Evolutionary conservation across 2,888 invertebrate genomes (phyloP).

Genomic region (Harpagoxenus sublaevis): DNA sequence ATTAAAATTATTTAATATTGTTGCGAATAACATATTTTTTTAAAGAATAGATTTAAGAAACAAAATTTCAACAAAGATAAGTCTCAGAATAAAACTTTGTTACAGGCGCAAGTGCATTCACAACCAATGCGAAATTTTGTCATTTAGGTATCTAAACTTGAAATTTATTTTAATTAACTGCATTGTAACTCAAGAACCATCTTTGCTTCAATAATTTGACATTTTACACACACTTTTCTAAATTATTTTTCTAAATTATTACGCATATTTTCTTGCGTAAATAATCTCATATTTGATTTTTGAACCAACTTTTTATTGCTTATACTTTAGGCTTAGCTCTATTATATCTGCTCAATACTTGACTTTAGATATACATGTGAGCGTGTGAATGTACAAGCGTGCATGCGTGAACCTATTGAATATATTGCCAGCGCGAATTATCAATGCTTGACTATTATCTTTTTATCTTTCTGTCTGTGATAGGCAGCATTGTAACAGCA

Average conservation of each 20-base stretch:
- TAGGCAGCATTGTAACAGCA: not conserved
- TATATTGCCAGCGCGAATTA: not conserved
- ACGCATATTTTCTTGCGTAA: not conserved
- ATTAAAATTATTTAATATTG: not conserved
- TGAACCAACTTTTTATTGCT: not conserved
- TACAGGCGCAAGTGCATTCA: not conserved
- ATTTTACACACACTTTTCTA: not conserved
- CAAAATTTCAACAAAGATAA: not conserved
- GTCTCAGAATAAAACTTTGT: not conserved
- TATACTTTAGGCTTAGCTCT: not conserved
- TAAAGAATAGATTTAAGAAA: not conserved
- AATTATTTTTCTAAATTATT: not conserved
- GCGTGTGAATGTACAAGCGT: too few relatives aligned
- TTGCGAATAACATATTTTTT: not conserved
- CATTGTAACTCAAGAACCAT: not conserved
- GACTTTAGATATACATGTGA: not conserved
- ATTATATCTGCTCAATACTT: not conserved
- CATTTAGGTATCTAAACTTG: not conserved
- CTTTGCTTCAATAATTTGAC: not conserved
- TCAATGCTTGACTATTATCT: not conserved
- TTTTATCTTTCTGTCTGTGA: not conserved
- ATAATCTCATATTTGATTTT: not conserved
- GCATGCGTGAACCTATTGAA: not conserved
- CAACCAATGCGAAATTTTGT: not conserved
- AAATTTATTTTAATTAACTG: not conserved